Evolutionary conservation across 1,140 invertebrate species (phyloP).

Genomic region (Halesus radiatus): DNA sequence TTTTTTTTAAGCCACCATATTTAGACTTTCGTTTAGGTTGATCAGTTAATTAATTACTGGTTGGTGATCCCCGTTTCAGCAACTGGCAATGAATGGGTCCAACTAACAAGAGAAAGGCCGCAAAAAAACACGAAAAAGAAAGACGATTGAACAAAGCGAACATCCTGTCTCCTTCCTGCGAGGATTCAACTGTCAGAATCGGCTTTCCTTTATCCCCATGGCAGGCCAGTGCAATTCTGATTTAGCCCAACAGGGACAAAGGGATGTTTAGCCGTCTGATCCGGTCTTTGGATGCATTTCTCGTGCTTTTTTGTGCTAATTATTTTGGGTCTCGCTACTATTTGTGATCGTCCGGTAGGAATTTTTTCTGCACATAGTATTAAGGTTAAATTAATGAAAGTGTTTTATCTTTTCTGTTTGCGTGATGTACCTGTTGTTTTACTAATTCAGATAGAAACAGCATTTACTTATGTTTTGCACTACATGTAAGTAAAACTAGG

Average conservation of each 20-base stretch:
- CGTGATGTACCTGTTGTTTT: too few relatives aligned
- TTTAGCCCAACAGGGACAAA: background rate
- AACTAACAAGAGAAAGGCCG: constrained; percentile 30
- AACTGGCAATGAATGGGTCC: constrained; percentile 36
- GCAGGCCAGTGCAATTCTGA: constrained; percentile 30
- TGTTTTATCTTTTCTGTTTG: too few relatives aligned
- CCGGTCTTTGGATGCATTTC: background rate
- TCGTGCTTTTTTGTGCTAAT: too few relatives aligned
- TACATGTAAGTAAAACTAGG: too few relatives aligned
- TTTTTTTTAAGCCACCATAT: too few relatives aligned
- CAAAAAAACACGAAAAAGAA: constrained; percentile 45
- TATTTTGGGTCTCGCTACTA: too few relatives aligned
- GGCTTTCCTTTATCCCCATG: constrained; percentile 29
- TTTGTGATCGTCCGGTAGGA: too few relatives aligned
- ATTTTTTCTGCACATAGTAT: too few relatives aligned
- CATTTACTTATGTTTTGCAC: too few relatives aligned
- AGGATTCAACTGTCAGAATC: constrained; percentile 45
- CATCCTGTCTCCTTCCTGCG: constrained; percentile 49
- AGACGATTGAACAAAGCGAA: constrained; percentile 49
- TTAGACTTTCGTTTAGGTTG: too few relatives aligned
- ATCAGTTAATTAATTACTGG: background rate
- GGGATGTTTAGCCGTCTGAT: constrained; percentile 1
- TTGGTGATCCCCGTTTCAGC: background rate
- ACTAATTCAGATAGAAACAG: too few relatives aligned
- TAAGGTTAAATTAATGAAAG: too few relatives aligned